phyloP scores from a whole-genome alignment of 1,140 invertebrate genomes.

The Drosophila orosa region DNA sequence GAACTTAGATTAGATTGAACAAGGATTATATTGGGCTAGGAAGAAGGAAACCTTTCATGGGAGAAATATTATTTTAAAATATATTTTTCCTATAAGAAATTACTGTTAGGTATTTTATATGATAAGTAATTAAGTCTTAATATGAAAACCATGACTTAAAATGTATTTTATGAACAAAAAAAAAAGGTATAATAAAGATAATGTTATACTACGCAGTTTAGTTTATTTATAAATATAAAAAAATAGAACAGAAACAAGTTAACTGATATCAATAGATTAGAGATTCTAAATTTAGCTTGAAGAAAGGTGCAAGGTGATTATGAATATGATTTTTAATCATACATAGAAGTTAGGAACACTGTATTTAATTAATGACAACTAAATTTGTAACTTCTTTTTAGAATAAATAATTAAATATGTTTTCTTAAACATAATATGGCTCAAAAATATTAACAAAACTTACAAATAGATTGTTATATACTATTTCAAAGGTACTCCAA shows the following conservation, averaged over 20 bases:
- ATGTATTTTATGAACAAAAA: neutral
- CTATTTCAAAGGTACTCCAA: constrained; percentile 1
- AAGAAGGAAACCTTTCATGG: neutral
- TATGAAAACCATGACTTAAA: no score
- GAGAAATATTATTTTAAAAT: neutral
- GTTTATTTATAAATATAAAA: constrained; percentile 1
- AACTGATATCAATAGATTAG: neutral
- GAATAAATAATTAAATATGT: neutral
- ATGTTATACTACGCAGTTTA: neutral
- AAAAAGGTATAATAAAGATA: neutral
- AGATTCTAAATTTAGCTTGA: neutral
- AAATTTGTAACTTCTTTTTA: neutral
- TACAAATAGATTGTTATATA: neutral
- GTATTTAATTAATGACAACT: neutral
- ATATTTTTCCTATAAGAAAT: neutral
- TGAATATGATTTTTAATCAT: neutral
- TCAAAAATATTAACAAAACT: neutral
- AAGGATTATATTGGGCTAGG: no score
- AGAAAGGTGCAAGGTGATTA: neutral
- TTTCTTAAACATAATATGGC: neutral
- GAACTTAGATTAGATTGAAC: no score
- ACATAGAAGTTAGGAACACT: neutral
- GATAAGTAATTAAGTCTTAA: neutral
- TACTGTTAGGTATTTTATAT: neutral
- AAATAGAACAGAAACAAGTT: neutral